Evolutionary conservation across 2,113 vertebrate genomes (phyloP).

Genomic region (Protobothrops flavoviridis): DNA sequence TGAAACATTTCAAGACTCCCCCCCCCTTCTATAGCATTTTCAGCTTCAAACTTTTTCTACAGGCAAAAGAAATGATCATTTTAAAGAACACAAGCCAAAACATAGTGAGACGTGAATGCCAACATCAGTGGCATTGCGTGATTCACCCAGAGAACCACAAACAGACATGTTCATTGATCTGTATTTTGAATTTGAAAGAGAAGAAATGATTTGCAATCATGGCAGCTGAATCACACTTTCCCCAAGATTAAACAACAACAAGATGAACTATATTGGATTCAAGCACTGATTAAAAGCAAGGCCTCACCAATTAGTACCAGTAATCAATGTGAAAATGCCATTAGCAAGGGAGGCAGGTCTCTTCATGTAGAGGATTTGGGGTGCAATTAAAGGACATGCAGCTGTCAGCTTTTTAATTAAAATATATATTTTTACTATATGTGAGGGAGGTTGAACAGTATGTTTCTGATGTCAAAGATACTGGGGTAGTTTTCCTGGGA

Average conservation of each 20-base stretch:
- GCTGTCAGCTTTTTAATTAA: conserved; percentile 4
- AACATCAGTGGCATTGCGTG: neutral
- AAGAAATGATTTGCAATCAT: neutral
- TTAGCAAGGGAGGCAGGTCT: neutral
- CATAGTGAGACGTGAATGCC: neutral
- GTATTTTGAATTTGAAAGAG: neutral
- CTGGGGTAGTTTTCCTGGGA: neutral
- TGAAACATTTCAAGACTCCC: neutral
- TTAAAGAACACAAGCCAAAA: neutral
- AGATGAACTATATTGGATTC: too few relatives aligned
- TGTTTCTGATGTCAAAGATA: neutral
- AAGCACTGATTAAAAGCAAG: neutral
- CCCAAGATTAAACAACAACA: neutral
- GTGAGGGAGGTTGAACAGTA: neutral
- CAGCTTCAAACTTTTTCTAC: neutral
- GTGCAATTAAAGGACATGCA: neutral
- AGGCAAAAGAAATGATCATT: neutral
- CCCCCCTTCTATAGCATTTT: neutral
- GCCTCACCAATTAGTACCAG: neutral
- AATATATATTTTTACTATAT: neutral
- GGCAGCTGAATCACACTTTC: neutral
- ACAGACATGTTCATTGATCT: neutral
- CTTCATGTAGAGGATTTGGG: neutral
- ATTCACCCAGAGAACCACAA: neutral
- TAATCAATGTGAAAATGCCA: neutral